phyloP scores from a whole-genome alignment of 2,113 vertebrate genomes.

The Dinomys branickii region DNA sequence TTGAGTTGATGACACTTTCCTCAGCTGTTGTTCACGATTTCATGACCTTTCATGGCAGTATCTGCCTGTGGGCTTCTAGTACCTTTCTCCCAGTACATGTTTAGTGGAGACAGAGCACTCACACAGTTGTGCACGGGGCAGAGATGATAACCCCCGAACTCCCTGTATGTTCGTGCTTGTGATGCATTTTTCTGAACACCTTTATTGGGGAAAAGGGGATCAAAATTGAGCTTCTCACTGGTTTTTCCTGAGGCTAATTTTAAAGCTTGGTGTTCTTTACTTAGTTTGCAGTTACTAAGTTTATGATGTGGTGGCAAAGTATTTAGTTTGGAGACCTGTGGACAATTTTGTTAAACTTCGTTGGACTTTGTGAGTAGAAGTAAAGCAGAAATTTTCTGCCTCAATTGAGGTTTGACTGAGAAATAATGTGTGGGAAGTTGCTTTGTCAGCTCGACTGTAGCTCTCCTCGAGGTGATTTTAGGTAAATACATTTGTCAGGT shows the following conservation, averaged over 20 bases:
- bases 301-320: not conserved
- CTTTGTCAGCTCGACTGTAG: not conserved
- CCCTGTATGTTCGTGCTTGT: conserved; percentile 17
- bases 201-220: not conserved
- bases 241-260: not conserved
- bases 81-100: not conserved
- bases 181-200: not conserved
- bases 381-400: not conserved
- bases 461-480: not conserved
- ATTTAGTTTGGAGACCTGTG: not conserved
- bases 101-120: not conserved
- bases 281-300: not conserved
- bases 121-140: not conserved
- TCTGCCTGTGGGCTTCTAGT: not conserved
- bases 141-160: not conserved
- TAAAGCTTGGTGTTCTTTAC: not conserved
- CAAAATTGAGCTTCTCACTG: not conserved
- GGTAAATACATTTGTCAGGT: not conserved
- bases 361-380: conserved; percentile 23
- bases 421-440: not conserved
- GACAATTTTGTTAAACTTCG: not conserved
- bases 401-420: conserved; percentile 19
- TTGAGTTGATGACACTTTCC: not conserved
- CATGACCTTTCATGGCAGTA: not conserved
- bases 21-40: not conserved